Conservation (phyloP, 2,113 vertebrate species). For the Myrmecobius fasciatus region DNA sequence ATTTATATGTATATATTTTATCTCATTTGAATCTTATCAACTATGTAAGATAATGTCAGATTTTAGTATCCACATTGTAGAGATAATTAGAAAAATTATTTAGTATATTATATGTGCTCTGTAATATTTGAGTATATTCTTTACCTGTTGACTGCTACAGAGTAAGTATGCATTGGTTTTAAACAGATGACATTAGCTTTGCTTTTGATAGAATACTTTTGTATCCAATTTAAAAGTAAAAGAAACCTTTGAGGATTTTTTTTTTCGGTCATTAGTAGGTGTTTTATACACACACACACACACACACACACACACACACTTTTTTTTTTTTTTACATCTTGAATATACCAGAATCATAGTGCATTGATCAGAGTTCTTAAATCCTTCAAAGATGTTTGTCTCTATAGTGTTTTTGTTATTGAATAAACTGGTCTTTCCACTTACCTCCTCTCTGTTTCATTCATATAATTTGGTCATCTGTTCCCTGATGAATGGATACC, state of each 20-base stretch:
- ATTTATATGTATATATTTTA: background rate
- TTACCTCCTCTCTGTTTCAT: background rate
- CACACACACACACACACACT: too few relatives aligned
- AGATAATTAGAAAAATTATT: background rate
- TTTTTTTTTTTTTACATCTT: too few relatives aligned
- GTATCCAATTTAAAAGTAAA: background rate
- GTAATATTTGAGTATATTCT: background rate
- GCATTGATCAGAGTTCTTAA: background rate
- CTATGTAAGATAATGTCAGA: background rate
- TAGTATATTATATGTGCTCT: background rate
- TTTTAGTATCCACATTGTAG: background rate
- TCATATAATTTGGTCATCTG: background rate
- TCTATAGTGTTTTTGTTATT: background rate
- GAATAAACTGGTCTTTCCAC: background rate
- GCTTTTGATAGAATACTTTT: background rate
- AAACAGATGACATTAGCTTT: background rate
- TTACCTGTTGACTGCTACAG: background rate
- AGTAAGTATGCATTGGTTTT: background rate
- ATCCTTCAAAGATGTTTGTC: background rate
- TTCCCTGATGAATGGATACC: background rate
- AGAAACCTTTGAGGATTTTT: background rate
- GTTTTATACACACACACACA: too few relatives aligned
- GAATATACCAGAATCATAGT: too few relatives aligned
- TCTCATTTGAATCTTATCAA: slow-evolving; percentile 15
- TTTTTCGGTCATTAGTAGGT: too few relatives aligned